Base-by-base conservation (phyloP, 2,113 vertebrate species). In the Ammodytes marinus region DNA sequence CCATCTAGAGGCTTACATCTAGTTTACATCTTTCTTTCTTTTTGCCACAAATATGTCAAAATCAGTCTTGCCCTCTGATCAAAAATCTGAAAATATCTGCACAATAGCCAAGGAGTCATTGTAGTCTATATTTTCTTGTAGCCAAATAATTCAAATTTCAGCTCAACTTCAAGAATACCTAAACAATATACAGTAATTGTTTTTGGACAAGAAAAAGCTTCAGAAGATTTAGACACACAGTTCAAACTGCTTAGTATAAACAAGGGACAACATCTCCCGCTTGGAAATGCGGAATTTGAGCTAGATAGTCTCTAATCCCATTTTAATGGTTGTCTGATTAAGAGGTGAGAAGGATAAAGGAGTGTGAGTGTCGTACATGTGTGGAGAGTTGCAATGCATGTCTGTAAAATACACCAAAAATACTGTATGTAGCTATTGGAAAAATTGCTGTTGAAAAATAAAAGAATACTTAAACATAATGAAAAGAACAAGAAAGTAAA, bases 311-410 rank as follows among this genome's bases (percentile, higher is more conserved):
- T 83, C 84, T 95, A 95, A 95, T 95, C 94, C 91, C 77, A 93
- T 94, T 94, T 94, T 89, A 93, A 93, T 91, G 94, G 86, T 92
- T 95, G 93, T 94, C 93, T 94, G 93, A 94, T 95, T 93, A 93
- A 86, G 91, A 90, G 86, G 91, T 92, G 91, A 91, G 80, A 73
- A 73, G 89, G 82, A 92, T 89, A 92, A 92, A 82, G 46, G 27
- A 27, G 14, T 53, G 42, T 37, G 77, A 63, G 69, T 45, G 57
- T 27, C n/a, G 61, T 27, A 5, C 66, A 43, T 64, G 77, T 77
- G 74, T 70, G 63, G 58, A 59, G 70, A 71, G 70, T 59, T 69
- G 47, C 57, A 39, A 27, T 58, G 40, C 54, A 65, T 40, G 43
- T 52, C 12, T 14, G 42, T 52, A 8, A 74, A 58, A 75, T 47